Percentiles rank a stretch among this genome's conserved stretches.
phyloP scores from a whole-genome alignment of 2,888 invertebrate species.

The Apocheima hispidaria region DNA sequence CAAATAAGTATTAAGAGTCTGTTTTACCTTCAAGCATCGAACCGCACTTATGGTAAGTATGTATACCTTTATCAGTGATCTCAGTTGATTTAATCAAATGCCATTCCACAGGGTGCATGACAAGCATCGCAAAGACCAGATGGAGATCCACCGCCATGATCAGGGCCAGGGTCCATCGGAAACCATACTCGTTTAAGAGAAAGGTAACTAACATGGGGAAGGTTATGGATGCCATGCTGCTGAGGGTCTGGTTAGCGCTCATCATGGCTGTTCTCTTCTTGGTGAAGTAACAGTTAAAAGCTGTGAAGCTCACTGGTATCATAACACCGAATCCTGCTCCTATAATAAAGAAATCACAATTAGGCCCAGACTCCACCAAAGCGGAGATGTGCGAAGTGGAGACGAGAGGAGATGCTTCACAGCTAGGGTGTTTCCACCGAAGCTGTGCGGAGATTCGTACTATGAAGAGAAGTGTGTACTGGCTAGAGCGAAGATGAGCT shows the following conservation, averaged over 20 bases:
- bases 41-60: too few species aligned
- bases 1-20: too few species aligned
- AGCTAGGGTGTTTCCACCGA: too few species aligned
- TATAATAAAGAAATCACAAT: constrained; percentile 52
- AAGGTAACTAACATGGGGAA: constrained; percentile 89
- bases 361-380: too few species aligned
- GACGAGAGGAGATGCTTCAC: too few species aligned
- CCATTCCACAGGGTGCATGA: constrained; percentile 92
- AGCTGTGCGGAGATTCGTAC: too few species aligned
- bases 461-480: too few species aligned
- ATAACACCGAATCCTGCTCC: constrained; percentile 91
- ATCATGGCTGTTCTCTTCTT: constrained; percentile 90
- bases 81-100: constrained; percentile 80
- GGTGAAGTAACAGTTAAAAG: constrained; percentile 91
- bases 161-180: constrained; percentile 89
- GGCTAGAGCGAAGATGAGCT: too few species aligned
- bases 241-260: constrained; percentile 90
- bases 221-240: constrained; percentile 89
- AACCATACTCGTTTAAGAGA: constrained; percentile 88
- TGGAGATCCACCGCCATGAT: constrained; percentile 89
- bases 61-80: constrained; percentile 54
- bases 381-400: too few species aligned
- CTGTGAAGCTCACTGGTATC: constrained; percentile 90
- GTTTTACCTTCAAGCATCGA: too few species aligned
- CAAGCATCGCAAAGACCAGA: constrained; percentile 88